A percentile compares a stretch with the other conserved stretches of the same genome.
Conservation (phyloP, 2,113 vertebrate genomes). For the Tilapia sparmanii region DNA sequence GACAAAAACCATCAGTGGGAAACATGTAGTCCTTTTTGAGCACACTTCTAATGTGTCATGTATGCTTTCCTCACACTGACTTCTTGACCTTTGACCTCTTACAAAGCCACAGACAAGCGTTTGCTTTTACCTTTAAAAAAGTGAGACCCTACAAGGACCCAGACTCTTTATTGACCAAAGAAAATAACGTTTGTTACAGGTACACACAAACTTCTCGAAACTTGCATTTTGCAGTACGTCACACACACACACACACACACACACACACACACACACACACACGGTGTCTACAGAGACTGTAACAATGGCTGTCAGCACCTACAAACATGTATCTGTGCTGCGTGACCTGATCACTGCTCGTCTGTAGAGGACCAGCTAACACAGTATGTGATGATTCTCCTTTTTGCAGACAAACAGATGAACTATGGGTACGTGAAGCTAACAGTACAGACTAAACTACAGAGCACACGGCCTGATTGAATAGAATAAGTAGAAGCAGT, state of each 20-base stretch:
- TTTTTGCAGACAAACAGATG: neutral
- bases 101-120: neutral
- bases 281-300: too few relatives aligned
- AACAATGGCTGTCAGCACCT: too few relatives aligned
- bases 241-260: rapidly evolving
- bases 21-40: neutral
- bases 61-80: neutral
- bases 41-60: neutral
- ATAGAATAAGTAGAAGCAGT: rapidly evolving
- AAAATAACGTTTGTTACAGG: neutral
- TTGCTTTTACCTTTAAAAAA: neutral
- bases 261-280: rapidly evolving
- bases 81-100: neutral
- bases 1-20: neutral
- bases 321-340: neutral
- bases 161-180: constrained; percentile 51
- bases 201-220: neutral
- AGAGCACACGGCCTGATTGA: rapidly evolving
- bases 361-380: neutral
- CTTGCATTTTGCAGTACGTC: neutral
- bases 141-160: neutral
- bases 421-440: neutral
- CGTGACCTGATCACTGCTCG: neutral
- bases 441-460: neutral
- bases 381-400: neutral